phyloP scores from a whole-genome alignment of 2,113 vertebrate genomes.

The Tupaia tana region DNA sequence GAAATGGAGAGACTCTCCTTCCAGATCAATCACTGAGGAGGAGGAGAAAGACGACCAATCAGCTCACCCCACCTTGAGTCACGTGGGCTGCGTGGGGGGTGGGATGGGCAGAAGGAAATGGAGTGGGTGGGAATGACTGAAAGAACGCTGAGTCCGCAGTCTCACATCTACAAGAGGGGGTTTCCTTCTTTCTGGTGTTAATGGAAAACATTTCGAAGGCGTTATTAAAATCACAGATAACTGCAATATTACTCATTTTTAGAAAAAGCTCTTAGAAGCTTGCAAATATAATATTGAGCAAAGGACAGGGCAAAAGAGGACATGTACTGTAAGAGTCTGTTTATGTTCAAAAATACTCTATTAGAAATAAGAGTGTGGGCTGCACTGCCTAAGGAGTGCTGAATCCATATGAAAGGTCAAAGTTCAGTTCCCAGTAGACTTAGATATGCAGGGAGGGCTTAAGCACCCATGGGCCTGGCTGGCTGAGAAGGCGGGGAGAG shows the following conservation, averaged over 20 bases:
- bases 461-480: too few species aligned
- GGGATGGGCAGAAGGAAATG: not conserved
- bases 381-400: too few species aligned
- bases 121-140: not conserved
- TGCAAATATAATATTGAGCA: slow-evolving; percentile 47
- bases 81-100: not conserved
- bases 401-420: too few species aligned
- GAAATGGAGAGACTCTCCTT: not conserved
- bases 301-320: slow-evolving; percentile 59
- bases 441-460: too few species aligned
- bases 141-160: not conserved
- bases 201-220: not conserved
- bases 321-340: slow-evolving; percentile 10
- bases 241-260: slow-evolving; percentile 4
- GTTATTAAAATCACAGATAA: slow-evolving; percentile 61
- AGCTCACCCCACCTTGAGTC: not conserved
- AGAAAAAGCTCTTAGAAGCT: slow-evolving; percentile 42
- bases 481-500: too few species aligned
- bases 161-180: not conserved
- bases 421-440: too few species aligned
- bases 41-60: not conserved
- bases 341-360: slow-evolving; percentile 40
- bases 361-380: slow-evolving; percentile 8
- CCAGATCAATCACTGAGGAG: not conserved
- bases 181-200: not conserved